Base-by-base conservation (phyloP, 2,888 invertebrate species). In the Drosophila acutilabella region DNA sequence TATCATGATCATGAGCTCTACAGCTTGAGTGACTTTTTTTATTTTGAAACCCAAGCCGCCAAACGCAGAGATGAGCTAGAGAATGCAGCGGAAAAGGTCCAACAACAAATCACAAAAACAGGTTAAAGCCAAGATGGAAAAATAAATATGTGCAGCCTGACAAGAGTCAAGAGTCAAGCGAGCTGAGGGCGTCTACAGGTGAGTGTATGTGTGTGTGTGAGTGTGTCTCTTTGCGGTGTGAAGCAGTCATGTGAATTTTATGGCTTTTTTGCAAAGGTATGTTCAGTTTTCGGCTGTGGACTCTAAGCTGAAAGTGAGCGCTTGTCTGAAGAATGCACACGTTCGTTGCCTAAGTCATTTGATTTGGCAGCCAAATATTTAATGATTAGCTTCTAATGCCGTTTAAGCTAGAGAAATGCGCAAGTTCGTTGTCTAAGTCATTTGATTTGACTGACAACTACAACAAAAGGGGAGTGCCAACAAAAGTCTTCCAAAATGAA, bases 151-250 rank as follows among this genome's bases (percentile, higher is more conserved):
- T 36, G 76, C 88, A 67, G 74, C 68, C 74, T 64, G 62, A 36
- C 85, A 71, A 86, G 82, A 86, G 82, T 81, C 86, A 80, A 88
- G 72, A 81, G 85, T 87, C 73, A 77, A 69, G 58, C 61, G 38
- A 58, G 42, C 68, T 64, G 53, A 56, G 62, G 56, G 62, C 23
- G 74, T 60, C 41, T 53, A 30, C 20, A n/a, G 45, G 26, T 41
- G 18, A 53, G 48, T 45, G 64, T n/a, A n/a, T 30, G 20, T 20
- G 38, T 40, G 26, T 48, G 47, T 23, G 40, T 48, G 20, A 60
- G 64, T 59, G 47, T 57, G 14, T 61, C 20, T 51, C 42, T 54
- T 18, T 66, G 59, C 73, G 67, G 65, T 83, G 71, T 70, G 66
- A 78, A 74, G 66, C 81, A 87, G 61, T 72, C 88, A 81, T 87